Conservation (phyloP, 2,888 invertebrate genomes). For the Diogma glabrata region DNA sequence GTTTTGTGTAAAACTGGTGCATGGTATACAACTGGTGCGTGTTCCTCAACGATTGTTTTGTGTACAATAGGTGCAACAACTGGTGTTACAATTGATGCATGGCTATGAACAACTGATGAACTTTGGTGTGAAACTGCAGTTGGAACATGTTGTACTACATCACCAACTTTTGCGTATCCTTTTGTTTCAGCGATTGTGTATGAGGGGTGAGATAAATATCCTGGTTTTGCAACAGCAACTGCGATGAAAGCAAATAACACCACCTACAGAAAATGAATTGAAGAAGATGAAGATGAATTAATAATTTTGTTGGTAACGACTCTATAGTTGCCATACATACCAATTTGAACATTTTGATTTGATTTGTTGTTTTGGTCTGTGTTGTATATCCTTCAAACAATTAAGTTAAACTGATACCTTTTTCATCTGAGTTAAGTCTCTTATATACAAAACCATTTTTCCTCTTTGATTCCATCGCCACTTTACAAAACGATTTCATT, state of each 20-base stretch:
- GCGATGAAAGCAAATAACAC: slow-evolving; percentile 51
- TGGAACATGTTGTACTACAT: slow-evolving; percentile 26
- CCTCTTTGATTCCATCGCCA: too few relatives aligned
- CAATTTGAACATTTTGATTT: slow-evolving; percentile 35
- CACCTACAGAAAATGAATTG: slow-evolving; percentile 32
- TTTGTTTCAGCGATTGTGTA: slow-evolving; percentile 1
- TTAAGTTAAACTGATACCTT: too few relatives aligned
- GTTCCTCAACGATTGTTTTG: not conserved
- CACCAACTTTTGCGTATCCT: slow-evolving; percentile 24
- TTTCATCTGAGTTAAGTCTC: too few relatives aligned
- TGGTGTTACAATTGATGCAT: slow-evolving; percentile 28
- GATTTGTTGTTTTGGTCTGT: slow-evolving; percentile 6
- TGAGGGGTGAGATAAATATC: not conserved
- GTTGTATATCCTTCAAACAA: too few relatives aligned
- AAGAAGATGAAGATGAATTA: not conserved
- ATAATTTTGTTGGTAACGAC: not conserved
- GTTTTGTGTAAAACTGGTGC: not conserved
- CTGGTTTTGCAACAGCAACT: slow-evolving; percentile 27
- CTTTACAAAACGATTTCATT: too few relatives aligned
- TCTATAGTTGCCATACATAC: slow-evolving; percentile 25
- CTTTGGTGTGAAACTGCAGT: slow-evolving; percentile 44
- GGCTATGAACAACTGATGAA: slow-evolving; percentile 39
- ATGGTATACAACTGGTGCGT: slow-evolving; percentile 4
- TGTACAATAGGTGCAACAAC: slow-evolving; percentile 18
- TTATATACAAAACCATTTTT: too few relatives aligned